phyloP scores from a whole-genome alignment of 2,888 invertebrate genomes.

The Acanthopleura granulata region DNA sequence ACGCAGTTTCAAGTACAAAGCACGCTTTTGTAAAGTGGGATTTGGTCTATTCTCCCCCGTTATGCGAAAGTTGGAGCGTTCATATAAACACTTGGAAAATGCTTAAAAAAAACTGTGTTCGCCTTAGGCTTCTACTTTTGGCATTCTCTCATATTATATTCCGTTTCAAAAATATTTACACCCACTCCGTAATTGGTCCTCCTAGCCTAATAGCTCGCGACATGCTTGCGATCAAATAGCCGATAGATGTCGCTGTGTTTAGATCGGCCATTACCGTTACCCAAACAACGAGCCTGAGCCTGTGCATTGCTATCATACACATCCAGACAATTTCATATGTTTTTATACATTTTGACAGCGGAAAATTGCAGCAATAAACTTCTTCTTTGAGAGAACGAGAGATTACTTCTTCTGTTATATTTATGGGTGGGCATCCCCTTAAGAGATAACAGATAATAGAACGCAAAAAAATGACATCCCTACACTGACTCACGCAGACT shows the following conservation, averaged over 20 bases:
- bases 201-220: background rate
- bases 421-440: too few relatives aligned
- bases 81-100: too few relatives aligned
- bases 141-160: background rate
- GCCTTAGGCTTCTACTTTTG: too few relatives aligned
- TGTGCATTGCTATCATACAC: background rate
- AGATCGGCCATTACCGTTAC: background rate
- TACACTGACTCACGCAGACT: too few relatives aligned
- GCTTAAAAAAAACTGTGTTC: too few relatives aligned
- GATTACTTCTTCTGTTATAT: too few relatives aligned
- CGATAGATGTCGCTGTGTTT: constrained; percentile 4
- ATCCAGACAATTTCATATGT: constrained; percentile 1
- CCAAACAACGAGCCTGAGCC: background rate
- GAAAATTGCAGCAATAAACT: background rate
- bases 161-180: constrained; percentile 7
- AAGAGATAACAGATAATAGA: too few relatives aligned
- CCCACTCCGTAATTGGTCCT: background rate
- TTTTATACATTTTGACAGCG: constrained; percentile 2
- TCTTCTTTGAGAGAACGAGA: background rate
- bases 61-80: too few relatives aligned
- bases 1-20: too few relatives aligned
- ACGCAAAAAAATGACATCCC: too few relatives aligned
- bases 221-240: background rate
- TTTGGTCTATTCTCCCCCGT: too few relatives aligned
- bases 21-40: too few relatives aligned